A percentile compares a stretch with the other conserved stretches of the same genome.
Conservation (phyloP, 2,888 invertebrate species). For the Troides aeacus region DNA sequence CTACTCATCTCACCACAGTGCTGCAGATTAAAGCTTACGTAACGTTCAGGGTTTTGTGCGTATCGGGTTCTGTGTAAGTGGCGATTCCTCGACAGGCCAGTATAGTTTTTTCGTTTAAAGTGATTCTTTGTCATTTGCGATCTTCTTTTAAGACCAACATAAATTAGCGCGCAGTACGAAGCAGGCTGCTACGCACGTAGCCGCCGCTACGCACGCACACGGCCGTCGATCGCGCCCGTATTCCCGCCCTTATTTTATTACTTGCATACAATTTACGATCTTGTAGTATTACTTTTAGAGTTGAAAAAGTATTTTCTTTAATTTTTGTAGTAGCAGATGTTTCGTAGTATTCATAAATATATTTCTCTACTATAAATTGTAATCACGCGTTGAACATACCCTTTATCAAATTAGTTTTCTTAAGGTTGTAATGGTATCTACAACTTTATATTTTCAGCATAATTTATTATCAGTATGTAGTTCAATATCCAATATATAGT, state of each 20-base stretch:
- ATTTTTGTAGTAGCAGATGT: neutral
- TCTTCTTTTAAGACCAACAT: neutral
- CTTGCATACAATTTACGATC: constrained; percentile 42
- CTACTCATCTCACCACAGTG: constrained; percentile 29
- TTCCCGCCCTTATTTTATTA: constrained; percentile 41
- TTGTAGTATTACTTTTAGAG: constrained; percentile 38
- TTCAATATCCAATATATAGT: too few relatives aligned
- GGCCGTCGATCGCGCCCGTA: constrained; percentile 34
- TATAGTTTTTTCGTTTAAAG: constrained; percentile 6
- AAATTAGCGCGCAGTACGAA: constrained; percentile 15
- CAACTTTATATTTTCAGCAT: too few relatives aligned
- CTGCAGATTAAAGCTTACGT: constrained; percentile 69
- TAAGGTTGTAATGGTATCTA: neutral
- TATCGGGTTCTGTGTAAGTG: constrained; percentile 60
- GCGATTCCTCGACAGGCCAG: constrained; percentile 37
- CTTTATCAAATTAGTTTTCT: neutral
- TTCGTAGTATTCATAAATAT: neutral
- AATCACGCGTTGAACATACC: neutral
- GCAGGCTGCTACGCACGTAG: constrained; percentile 33
- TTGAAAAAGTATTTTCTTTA: constrained; percentile 34
- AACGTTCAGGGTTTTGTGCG: constrained; percentile 59
- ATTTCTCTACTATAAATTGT: neutral
- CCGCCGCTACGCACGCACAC: constrained; percentile 48
- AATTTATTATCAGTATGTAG: too few relatives aligned
- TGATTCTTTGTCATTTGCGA: neutral